Evolutionary conservation across 1,140 invertebrate genomes (phyloP), one percentile per base, ranked within the genome.

Genomic region (Drosophila albomicans): DNA sequence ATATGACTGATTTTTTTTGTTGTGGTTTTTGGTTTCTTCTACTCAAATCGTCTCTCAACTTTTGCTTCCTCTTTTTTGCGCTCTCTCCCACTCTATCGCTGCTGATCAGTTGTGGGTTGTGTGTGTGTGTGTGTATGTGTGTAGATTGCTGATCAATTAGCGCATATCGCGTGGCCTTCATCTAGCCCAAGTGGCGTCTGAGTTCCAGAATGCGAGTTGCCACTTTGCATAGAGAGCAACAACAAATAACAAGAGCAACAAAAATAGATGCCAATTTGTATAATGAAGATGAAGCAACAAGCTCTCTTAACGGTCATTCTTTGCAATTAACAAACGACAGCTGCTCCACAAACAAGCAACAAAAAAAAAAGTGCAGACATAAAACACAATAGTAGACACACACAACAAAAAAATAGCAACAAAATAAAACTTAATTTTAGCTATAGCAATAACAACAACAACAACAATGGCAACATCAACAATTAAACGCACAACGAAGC

Each of bases 321-420:
- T 73, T 72, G 82, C 79, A 87, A 87, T 87, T 86, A 86, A 87
- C 67, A 11, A 76, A 76, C 68, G 82, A 58, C 79, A 86, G 82
- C 82, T 86, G 82, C 78, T 86, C 43, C 63, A 84, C 72, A 67
- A 54, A 57, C 20, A 32, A 32, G 30, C 7, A 8, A 10, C 35
- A 38, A 11, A 2, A 7, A 38, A 38, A 25, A 25, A 25, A 25
- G 2, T 38, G 48, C 48, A 67, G 57, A 25, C 35, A 13, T 30
- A 32, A 74, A 71, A 63, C 32, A 66, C n/a, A 13, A 43, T 11
- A 30, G 3, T 49, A 20, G 2, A 20, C 2, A 25, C 16, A 1
- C 1, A 3, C 20, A 25, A 25, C 3, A 25, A 25, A 25, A 7
- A 7, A 38, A 54, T 28, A 38, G 32, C 30, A 64, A 38, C 1